A percentile compares a stretch with the other conserved stretches of the same genome.
These are phyloP conservation scores for Patella pellucida DNA, from an alignment of 2,888 invertebrate species.

Conservation along the genomic window DNA sequence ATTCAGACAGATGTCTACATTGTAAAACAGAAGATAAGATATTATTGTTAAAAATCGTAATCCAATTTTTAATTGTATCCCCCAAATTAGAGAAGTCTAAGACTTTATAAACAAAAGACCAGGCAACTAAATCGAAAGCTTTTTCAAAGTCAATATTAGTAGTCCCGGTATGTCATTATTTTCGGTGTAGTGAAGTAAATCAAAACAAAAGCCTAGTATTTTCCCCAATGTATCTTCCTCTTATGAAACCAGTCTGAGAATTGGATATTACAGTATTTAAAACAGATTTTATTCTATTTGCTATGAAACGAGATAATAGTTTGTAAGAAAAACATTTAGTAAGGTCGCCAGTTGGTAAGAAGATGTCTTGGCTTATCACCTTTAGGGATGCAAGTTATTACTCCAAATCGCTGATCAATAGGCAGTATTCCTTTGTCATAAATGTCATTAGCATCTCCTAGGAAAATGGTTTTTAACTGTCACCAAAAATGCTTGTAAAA, in stretches of 20 bases:
- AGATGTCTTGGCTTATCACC: slow-evolving; percentile 13
- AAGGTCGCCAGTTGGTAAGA: slow-evolving; percentile 14
- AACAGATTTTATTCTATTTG: slow-evolving; percentile 5
- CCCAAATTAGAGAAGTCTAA: neutral
- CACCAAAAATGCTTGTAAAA: slow-evolving; percentile 20
- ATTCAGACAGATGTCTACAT: neutral
- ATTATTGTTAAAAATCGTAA: neutral
- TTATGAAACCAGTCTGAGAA: slow-evolving; percentile 3
- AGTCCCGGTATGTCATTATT: neutral
- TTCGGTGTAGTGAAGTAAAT: neutral
- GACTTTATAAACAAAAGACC: neutral
- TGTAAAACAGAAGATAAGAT: neutral
- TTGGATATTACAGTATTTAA: slow-evolving; percentile 1
- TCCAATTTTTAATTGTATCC: neutral
- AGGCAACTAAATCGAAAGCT: neutral
- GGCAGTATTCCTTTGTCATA: slow-evolving; percentile 3
- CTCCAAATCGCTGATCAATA: slow-evolving; percentile 16
- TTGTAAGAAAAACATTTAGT: slow-evolving; percentile 18
- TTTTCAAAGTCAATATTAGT: neutral
- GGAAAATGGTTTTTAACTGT: neutral
- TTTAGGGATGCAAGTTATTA: slow-evolving; percentile 18
- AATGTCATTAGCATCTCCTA: slow-evolving; percentile 6
- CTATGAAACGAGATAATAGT: slow-evolving; percentile 10
- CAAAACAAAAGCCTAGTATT: neutral
- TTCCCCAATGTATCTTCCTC: neutral